These are phyloP conservation scores for Rhingia campestris DNA, from an alignment of 2,888 invertebrate species.

Conservation along the genomic window DNA sequence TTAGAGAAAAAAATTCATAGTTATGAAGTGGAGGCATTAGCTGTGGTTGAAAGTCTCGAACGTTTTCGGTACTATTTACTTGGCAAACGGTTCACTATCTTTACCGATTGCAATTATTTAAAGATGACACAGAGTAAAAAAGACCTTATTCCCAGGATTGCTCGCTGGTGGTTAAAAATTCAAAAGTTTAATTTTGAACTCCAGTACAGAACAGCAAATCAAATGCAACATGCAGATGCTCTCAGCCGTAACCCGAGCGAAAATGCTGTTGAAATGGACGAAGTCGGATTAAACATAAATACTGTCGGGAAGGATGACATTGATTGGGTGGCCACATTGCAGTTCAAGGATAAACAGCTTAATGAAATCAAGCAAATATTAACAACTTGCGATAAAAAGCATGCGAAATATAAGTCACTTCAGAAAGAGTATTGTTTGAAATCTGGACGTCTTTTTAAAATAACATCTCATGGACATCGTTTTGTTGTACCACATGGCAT, in stretches of 20 bases:
- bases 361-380: neutral
- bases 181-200: conserved; percentile 67
- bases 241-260: conserved; percentile 41
- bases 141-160: no score
- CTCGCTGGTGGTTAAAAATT: no score
- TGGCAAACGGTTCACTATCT: no score
- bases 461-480: conserved; percentile 19
- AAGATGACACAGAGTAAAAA: no score
- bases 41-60: no score
- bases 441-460: conserved; percentile 32
- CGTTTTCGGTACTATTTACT: no score
- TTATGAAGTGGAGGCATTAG: no score
- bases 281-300: conserved; percentile 13
- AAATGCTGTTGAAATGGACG: conserved; percentile 27
- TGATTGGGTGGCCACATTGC: conserved; percentile 32
- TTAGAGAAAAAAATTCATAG: no score
- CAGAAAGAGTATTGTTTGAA: conserved; percentile 37
- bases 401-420: neutral
- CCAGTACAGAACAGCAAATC: conserved; percentile 59
- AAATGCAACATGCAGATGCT: conserved; percentile 57
- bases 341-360: neutral
- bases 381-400: neutral
- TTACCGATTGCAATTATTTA: no score
- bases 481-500: conserved; percentile 63
- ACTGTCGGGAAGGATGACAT: neutral